A percentile compares a stretch with the other conserved stretches of the same genome.
Evolutionary conservation across 35 echinoderm and acorn worm species (phyloP).

Genomic region (Chiridota heheva): DNA sequence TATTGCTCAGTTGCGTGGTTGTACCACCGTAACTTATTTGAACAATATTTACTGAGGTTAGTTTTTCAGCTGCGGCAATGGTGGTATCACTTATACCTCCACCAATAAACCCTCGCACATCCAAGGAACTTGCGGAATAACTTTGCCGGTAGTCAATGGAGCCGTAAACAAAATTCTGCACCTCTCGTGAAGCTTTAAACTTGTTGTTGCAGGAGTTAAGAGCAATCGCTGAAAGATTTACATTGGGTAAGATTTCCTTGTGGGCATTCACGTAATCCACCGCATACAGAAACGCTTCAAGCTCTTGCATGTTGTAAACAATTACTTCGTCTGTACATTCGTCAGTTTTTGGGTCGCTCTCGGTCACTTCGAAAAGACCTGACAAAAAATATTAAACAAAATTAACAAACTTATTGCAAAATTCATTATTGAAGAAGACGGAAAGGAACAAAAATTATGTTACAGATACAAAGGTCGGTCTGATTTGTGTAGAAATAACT

Average conservation of each 20-base stretch:
- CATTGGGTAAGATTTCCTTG: conserved; percentile 44
- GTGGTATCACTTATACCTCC: conserved; percentile 79
- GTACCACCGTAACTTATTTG: conserved; percentile 94
- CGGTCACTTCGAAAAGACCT: conserved; percentile 79
- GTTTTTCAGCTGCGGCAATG: conserved; percentile 38
- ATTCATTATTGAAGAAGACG: too few relatives aligned
- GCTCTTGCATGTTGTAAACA: conserved; percentile 62
- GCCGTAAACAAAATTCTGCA: conserved; percentile 63
- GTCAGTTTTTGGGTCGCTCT: conserved; percentile 21
- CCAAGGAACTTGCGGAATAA: conserved; percentile 30
- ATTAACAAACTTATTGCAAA: not conserved
- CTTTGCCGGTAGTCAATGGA: conserved; percentile 74
- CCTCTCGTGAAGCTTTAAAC: conserved; percentile 56
- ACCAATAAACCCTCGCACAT: conserved; percentile 76
- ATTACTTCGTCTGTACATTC: conserved; percentile 61
- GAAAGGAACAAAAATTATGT: too few relatives aligned
- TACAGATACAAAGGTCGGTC: too few relatives aligned
- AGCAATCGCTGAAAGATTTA: conserved; percentile 67
- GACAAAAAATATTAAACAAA: not conserved
- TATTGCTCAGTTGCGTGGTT: conserved; percentile 45
- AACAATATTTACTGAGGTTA: conserved; percentile 45
- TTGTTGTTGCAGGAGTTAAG: conserved; percentile 83
- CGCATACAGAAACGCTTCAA: conserved; percentile 86
- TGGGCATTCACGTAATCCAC: conserved; percentile 69
- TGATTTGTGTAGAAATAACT: too few relatives aligned